These are phyloP conservation scores for Mastomys natalensis DNA, from an alignment of 2,113 vertebrate genomes.

Conservation along the genomic window DNA sequence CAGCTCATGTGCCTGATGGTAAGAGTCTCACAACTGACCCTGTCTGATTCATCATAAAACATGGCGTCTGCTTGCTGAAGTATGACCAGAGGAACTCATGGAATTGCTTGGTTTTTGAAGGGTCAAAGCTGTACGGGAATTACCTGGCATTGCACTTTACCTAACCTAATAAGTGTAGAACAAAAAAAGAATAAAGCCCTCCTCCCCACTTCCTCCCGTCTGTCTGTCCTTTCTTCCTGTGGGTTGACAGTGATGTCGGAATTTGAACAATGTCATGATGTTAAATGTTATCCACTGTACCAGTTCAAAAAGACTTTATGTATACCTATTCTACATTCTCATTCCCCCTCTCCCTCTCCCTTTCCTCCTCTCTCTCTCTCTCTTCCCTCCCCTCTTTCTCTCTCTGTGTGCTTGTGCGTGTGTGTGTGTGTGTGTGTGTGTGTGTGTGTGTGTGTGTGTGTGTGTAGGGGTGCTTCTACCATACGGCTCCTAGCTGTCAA, in stretches of 20 bases:
- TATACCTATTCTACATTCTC: background rate
- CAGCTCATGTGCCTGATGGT: background rate
- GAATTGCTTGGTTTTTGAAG: background rate
- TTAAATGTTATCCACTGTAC: background rate
- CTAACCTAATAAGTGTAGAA: background rate
- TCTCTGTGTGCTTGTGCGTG: background rate
- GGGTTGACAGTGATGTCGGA: background rate
- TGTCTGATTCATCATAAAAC: background rate
- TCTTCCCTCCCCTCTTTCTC: too few relatives aligned
- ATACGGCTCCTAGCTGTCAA: background rate
- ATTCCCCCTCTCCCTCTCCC: too few relatives aligned
- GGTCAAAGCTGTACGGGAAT: background rate
- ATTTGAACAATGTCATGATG: background rate
- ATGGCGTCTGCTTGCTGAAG: background rate
- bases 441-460: background rate
- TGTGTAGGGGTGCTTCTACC: background rate
- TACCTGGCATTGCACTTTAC: background rate
- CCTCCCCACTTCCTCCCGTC: background rate
- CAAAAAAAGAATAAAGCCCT: background rate
- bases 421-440: background rate
- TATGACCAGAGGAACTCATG: background rate
- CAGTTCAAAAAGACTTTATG: background rate
- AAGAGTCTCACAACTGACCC: background rate
- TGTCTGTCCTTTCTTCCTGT: background rate
- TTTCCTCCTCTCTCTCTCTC: too few relatives aligned